A percentile compares a stretch with the other conserved stretches of the same genome.
phyloP scores from a whole-genome alignment of 2,888 invertebrate species.

The Brachyptera risi region DNA sequence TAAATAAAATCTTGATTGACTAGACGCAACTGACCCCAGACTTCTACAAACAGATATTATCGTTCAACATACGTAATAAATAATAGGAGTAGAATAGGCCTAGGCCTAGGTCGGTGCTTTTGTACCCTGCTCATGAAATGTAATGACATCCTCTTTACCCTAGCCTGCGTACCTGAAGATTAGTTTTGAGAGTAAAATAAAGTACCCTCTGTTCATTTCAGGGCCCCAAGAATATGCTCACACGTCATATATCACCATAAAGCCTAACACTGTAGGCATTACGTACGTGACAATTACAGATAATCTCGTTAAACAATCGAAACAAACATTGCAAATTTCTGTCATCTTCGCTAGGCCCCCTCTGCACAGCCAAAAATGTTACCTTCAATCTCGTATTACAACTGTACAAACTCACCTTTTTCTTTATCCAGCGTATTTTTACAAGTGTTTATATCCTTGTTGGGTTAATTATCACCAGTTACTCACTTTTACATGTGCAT shows the following conservation, averaged over 20 bases:
- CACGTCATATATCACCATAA: too few relatives aligned
- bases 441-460: slow-evolving; percentile 24
- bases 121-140: background rate
- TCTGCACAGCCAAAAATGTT: background rate
- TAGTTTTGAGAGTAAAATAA: too few relatives aligned
- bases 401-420: slow-evolving; percentile 29
- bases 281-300: background rate
- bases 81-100: background rate
- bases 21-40: background rate
- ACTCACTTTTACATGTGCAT: slow-evolving; percentile 27
- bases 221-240: too few relatives aligned
- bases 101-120: slow-evolving; percentile 4
- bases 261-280: background rate
- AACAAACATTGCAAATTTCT: slow-evolving; percentile 20
- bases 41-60: too few relatives aligned
- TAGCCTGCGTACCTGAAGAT: slow-evolving; percentile 8
- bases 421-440: slow-evolving; percentile 29
- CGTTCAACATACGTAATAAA: too few relatives aligned
- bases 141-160: slow-evolving; percentile 15
- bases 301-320: background rate
- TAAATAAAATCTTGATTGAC: slow-evolving; percentile 14
- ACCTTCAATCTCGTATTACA: slow-evolving; percentile 20
- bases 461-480: slow-evolving; percentile 18
- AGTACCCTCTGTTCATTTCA: too few relatives aligned
- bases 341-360: slow-evolving; percentile 12